phyloP scores from a whole-genome alignment of 2,797 vertebrate genomes.

The Enteromius unitaeniatus region DNA sequence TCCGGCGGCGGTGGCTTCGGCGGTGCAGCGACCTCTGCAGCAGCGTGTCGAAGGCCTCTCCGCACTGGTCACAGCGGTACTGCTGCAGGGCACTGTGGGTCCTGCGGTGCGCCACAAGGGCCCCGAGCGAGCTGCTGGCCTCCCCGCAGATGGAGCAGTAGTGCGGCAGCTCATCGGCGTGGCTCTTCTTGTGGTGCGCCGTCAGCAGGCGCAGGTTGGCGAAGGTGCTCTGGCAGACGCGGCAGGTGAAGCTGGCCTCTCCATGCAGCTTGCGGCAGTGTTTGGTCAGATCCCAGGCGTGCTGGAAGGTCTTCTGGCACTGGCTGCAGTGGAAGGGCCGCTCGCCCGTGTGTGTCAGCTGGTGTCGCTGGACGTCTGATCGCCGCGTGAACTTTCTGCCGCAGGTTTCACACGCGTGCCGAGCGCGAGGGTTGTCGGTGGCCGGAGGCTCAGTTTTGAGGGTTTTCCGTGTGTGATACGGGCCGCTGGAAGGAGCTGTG shows the following conservation, averaged over 20 bases:
- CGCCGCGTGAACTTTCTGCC: slow-evolving; percentile 77
- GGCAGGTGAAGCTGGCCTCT: slow-evolving; percentile 73
- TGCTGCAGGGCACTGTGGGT: slow-evolving; percentile 69
- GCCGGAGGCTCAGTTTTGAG: not conserved
- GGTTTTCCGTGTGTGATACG: slow-evolving; percentile 52
- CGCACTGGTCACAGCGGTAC: slow-evolving; percentile 79
- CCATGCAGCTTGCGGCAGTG: slow-evolving; percentile 76
- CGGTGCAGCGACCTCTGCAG: slow-evolving; percentile 75
- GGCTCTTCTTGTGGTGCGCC: slow-evolving; percentile 74
- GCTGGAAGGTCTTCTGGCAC: slow-evolving; percentile 80
- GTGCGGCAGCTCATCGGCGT: slow-evolving; percentile 68
- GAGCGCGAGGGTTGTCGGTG: slow-evolving; percentile 43
- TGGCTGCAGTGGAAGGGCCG: slow-evolving; percentile 78
- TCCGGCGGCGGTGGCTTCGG: slow-evolving; percentile 69
- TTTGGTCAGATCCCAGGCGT: slow-evolving; percentile 81
- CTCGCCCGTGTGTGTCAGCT: slow-evolving; percentile 81
- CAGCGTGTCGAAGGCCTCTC: slow-evolving; percentile 76
- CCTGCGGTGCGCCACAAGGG: slow-evolving; percentile 75
- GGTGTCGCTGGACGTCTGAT: slow-evolving; percentile 78
- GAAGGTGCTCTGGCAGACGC: slow-evolving; percentile 70
- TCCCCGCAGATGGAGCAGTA: slow-evolving; percentile 81
- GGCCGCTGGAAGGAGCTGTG: not conserved
- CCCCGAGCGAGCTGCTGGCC: slow-evolving; percentile 61
- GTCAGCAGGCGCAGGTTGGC: slow-evolving; percentile 73
- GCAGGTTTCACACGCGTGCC: slow-evolving; percentile 70